Evolutionary conservation across 2,888 invertebrate genomes (phyloP).

Genomic region (Scaptomyza cyrtandrae): DNA sequence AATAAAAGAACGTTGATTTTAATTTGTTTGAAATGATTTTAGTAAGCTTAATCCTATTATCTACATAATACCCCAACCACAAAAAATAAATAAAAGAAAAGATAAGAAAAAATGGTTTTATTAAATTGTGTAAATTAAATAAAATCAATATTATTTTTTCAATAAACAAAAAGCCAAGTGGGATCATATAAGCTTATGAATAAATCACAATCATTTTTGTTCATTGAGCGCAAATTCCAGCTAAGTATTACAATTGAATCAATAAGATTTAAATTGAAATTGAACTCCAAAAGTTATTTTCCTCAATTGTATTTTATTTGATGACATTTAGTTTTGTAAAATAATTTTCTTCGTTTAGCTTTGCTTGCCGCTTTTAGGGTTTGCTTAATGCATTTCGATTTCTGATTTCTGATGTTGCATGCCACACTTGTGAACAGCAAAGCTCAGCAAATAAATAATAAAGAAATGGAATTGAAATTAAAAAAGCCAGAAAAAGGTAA

Average conservation of each 20-base stretch:
- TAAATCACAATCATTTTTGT: neutral
- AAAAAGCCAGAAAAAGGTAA: slow-evolving; percentile 24
- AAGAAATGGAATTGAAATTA: neutral
- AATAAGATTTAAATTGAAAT: neutral
- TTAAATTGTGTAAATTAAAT: no score
- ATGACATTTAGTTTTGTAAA: no score
- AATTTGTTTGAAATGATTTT: neutral
- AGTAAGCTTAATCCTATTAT: neutral
- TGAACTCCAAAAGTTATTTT: neutral
- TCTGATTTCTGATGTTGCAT: slow-evolving; percentile 16
- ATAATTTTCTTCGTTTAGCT: neutral
- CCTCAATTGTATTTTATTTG: neutral
- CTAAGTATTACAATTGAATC: neutral
- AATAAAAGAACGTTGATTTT: neutral
- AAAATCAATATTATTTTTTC: no score
- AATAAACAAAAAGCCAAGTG: no score
- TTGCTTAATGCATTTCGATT: slow-evolving; percentile 1
- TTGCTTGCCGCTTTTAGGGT: neutral
- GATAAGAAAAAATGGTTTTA: neutral
- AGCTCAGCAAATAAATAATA: slow-evolving; percentile 14
- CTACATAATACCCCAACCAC: neutral
- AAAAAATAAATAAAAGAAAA: no score
- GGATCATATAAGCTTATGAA: no score
- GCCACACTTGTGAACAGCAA: slow-evolving; percentile 28
- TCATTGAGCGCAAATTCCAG: neutral